Evolutionary conservation across 2,888 invertebrate genomes (phyloP).

Genomic region (Diplolepis rosae): DNA sequence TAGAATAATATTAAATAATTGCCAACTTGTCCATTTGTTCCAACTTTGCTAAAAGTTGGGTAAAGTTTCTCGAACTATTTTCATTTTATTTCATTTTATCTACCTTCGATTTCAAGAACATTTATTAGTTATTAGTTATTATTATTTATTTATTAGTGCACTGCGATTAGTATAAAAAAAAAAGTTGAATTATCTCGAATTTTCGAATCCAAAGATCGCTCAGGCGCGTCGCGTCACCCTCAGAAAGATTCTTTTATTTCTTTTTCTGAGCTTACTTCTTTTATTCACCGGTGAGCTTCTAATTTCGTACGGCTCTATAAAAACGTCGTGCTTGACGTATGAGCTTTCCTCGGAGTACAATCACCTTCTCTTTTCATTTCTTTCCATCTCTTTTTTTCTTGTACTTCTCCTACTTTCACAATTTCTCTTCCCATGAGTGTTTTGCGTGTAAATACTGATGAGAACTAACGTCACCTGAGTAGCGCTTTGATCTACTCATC

Average conservation of each 20-base stretch:
- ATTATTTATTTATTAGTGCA: no score
- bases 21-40: no score
- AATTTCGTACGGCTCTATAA: conserved; percentile 66
- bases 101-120: no score
- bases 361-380: conserved; percentile 12
- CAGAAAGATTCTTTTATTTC: conserved; percentile 44
- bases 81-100: no score
- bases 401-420: background rate
- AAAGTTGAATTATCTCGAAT: no score
- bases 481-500: conserved; percentile 65
- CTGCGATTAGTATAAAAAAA: no score
- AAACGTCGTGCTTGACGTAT: conserved; percentile 63
- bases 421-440: conserved; percentile 45
- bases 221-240: conserved; percentile 40
- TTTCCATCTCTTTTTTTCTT: background rate
- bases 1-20: no score
- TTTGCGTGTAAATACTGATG: conserved; percentile 65
- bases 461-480: conserved; percentile 60
- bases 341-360: conserved; percentile 36
- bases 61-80: no score
- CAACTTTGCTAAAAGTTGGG: no score
- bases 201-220: no score
- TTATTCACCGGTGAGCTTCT: conserved; percentile 55
- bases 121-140: no score
- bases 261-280: conserved; percentile 39